These are phyloP conservation scores for Girardia tigrina DNA, from an alignment of 2,888 invertebrate genomes.

Conservation along the genomic window DNA sequence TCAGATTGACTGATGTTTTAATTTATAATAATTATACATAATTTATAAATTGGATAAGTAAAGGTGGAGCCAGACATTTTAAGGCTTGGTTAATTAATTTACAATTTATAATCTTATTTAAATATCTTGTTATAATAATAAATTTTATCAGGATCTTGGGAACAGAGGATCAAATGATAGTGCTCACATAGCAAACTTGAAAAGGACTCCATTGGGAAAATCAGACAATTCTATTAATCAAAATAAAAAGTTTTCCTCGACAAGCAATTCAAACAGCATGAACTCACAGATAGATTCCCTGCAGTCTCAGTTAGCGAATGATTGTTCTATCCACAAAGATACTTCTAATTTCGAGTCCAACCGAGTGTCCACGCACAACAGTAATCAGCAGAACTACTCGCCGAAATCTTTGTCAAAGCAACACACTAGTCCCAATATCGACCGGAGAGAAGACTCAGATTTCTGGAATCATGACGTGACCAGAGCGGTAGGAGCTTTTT, in stretches of 20 bases:
- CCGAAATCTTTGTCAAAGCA: constrained; percentile 4
- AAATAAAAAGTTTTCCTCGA: not conserved
- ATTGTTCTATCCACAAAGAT: not conserved
- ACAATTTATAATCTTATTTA: too few relatives aligned
- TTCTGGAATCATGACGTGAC: not conserved
- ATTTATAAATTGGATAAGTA: too few relatives aligned
- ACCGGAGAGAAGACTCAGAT: not conserved
- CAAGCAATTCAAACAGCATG: not conserved
- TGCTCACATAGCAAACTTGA: not conserved
- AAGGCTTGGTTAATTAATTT: too few relatives aligned
- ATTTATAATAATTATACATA: too few relatives aligned
- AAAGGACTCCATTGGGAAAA: constrained; percentile 1
- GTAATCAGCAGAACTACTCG: not conserved
- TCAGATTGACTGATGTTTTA: too few relatives aligned
- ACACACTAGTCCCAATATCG: not conserved
- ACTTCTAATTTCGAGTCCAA: constrained; percentile 11
- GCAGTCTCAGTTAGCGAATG: not conserved
- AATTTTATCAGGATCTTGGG: not conserved
- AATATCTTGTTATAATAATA: too few relatives aligned
- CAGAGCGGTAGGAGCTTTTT: too few relatives aligned
- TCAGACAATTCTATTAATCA: not conserved
- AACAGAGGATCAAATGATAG: not conserved
- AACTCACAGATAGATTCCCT: constrained; percentile 7
- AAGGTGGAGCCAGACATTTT: too few relatives aligned
- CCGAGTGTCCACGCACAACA: not conserved